Conservation (phyloP, 2,113 vertebrate species). For the Malurus cyaneus region DNA sequence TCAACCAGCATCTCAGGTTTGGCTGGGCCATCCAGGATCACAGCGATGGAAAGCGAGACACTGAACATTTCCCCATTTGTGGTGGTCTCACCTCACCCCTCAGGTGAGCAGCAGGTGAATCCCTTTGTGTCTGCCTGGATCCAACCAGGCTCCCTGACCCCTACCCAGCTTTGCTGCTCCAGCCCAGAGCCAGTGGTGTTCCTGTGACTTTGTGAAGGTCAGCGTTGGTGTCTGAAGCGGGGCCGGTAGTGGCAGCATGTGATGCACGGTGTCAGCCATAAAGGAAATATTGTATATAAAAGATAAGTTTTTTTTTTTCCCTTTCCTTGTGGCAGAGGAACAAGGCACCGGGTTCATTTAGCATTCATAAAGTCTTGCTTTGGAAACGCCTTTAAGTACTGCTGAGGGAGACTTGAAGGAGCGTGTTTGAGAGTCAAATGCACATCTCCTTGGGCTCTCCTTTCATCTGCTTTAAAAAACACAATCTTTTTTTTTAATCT, state of each 20-base stretch:
- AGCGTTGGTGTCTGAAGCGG: slow-evolving; percentile 19
- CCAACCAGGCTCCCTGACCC: not conserved
- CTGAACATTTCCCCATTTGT: accelerated
- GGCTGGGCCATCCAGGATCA: accelerated
- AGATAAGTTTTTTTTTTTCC: slow-evolving; percentile 24
- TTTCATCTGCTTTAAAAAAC: slow-evolving; percentile 78
- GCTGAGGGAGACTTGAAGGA: slow-evolving; percentile 75
- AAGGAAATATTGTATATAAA: slow-evolving; percentile 73
- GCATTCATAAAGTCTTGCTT: slow-evolving; percentile 79
- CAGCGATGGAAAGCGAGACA: accelerated
- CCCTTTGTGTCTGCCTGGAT: accelerated
- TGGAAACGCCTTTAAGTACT: slow-evolving; percentile 77
- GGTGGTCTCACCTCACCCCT: not conserved
- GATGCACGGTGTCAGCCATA: slow-evolving; percentile 20
- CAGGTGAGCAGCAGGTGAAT: not conserved
- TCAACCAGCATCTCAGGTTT: accelerated
- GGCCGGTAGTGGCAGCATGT: not conserved
- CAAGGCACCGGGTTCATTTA: slow-evolving; percentile 71
- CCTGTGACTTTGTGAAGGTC: slow-evolving; percentile 75
- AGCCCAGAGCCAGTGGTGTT: not conserved
- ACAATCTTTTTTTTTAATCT: slow-evolving; percentile 65
- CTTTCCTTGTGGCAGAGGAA: slow-evolving; percentile 71
- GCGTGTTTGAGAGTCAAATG: slow-evolving; percentile 75
- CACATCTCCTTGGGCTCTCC: slow-evolving; percentile 74
- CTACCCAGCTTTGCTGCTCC: not conserved